Percentiles rank a stretch among this genome's conserved stretches.
phyloP scores from a whole-genome alignment of 1,140 invertebrate genomes.

The Centruroides sculpturatus region DNA sequence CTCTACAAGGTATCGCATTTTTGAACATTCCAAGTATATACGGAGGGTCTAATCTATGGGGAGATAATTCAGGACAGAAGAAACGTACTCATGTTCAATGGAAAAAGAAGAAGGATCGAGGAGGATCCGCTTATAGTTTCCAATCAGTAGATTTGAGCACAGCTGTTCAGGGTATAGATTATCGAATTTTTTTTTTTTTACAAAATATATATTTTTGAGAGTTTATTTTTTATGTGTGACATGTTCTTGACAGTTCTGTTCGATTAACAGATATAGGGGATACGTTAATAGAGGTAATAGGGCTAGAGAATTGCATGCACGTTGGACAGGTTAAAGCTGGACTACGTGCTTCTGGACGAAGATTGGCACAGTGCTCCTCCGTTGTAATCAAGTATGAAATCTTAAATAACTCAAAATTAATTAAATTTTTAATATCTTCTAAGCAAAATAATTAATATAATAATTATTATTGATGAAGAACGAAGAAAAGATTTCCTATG shows the following conservation, averaged over 20 bases:
- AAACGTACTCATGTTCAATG: conserved; percentile 37
- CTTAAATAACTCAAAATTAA: too few relatives aligned
- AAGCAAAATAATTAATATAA: background rate
- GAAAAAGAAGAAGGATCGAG: conserved; percentile 40
- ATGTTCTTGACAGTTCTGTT: too few relatives aligned
- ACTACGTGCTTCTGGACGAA: conserved; percentile 59
- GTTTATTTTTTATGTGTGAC: conserved; percentile 12
- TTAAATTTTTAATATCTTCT: too few relatives aligned
- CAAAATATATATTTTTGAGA: too few relatives aligned
- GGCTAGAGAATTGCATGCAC: conserved; percentile 85
- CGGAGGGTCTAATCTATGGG: conserved; percentile 92
- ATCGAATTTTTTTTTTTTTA: too few relatives aligned
- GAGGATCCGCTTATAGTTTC: conserved; percentile 45
- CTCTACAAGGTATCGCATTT: conserved; percentile 81
- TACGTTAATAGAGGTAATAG: conserved; percentile 86
- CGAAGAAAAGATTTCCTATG: conserved; percentile 83
- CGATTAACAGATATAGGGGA: conserved; percentile 72
- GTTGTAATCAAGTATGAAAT: conserved; percentile 52
- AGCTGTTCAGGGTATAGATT: conserved; percentile 48
- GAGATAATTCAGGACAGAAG: conserved; percentile 39
- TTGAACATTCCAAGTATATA: conserved; percentile 93
- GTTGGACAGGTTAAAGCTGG: conserved; percentile 92
- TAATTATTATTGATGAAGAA: conserved; percentile 36
- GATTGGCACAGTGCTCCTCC: conserved; percentile 82
- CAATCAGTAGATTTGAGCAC: conserved; percentile 53